A percentile compares a stretch with the other conserved stretches of the same genome.
phyloP scores from a whole-genome alignment of 2,888 invertebrate genomes.

The Acleris sparsana region DNA sequence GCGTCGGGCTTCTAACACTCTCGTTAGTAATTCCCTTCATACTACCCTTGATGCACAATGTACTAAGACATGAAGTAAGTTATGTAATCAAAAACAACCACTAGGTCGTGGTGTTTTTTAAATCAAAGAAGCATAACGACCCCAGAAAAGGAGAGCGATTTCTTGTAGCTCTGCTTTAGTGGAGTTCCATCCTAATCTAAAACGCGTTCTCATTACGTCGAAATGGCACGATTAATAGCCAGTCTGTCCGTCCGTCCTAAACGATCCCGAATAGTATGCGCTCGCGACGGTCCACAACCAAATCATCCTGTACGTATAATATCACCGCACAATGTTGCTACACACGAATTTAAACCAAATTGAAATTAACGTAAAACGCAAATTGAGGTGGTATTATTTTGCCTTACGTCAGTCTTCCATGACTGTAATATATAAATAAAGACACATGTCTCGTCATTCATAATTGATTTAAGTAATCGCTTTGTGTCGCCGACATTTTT shows the following conservation, averaged over 20 bases:
- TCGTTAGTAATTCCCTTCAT: too few species aligned
- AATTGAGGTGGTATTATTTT: not conserved
- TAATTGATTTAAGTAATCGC: constrained; percentile 37
- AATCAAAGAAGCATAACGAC: too few species aligned
- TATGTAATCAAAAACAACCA: too few species aligned
- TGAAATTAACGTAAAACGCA: not conserved
- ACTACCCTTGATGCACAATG: too few species aligned
- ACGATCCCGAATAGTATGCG: constrained; percentile 29
- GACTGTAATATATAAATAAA: constrained; percentile 18
- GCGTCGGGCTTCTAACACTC: too few species aligned
- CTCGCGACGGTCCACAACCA: constrained; percentile 10
- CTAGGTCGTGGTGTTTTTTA: too few species aligned
- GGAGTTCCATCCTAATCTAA: constrained; percentile 21
- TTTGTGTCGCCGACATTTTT: constrained; percentile 20
- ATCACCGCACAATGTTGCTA: not conserved
- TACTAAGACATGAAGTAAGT: too few species aligned
- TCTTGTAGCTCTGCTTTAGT: not conserved
- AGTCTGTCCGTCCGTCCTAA: constrained; percentile 36
- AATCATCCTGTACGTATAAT: not conserved
- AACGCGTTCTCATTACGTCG: constrained; percentile 38
- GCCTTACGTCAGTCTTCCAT: not conserved
- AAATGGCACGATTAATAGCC: constrained; percentile 39
- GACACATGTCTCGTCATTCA: constrained; percentile 37
- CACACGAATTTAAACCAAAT: not conserved
- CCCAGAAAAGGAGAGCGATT: too few species aligned